Base-by-base conservation (phyloP, 2,888 invertebrate genomes). In the Mythimna pallens region DNA sequence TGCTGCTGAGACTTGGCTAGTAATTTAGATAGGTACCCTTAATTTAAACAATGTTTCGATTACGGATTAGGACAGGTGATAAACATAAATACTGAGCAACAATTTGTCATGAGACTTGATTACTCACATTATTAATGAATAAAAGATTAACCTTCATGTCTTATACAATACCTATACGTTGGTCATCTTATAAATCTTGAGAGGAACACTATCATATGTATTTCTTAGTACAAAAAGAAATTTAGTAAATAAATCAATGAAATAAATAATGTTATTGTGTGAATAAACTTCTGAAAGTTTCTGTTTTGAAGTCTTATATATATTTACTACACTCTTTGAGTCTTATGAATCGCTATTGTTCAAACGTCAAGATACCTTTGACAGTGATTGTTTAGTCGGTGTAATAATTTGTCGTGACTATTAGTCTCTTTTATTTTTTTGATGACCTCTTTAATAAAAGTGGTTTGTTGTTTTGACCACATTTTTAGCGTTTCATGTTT, bases 91-190 rank as follows among this genome's bases (percentile, higher is more conserved):
- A 81, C 83, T 58, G 59, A 70, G 25, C 34, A 54, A 30, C 30
- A 58, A 65, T 83, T 80, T 83, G 75, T 81, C 84, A 80, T 20
- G 25, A n/a, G 70, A 65, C 43, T 65, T 83, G 30, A 83, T 74
- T 74, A 67, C 43, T 80, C 75, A 80, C 62, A 67, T 55, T 61
- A 47, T 73, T 68, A 79, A 80, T 83, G 3, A 72, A 63, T 73
- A 59, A 69, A 65, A 59, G 10, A 34, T 57, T 43, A 58, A 81
- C 40, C 50, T 61, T 65, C 34, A 58, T 58, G 20, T 58, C 34
- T 58, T 30, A 17, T 57, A 34, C 17, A 57, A 57, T 57, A 34
- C 20, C 8, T 58, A 58, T 34, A 20, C 8, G 34, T 34, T 30
- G 20, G 34, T 58, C 58, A 58, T 58, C 58, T 58, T 74, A 64